Base-by-base conservation (phyloP, 2,888 invertebrate genomes). In the Eupithecia exiguata region DNA sequence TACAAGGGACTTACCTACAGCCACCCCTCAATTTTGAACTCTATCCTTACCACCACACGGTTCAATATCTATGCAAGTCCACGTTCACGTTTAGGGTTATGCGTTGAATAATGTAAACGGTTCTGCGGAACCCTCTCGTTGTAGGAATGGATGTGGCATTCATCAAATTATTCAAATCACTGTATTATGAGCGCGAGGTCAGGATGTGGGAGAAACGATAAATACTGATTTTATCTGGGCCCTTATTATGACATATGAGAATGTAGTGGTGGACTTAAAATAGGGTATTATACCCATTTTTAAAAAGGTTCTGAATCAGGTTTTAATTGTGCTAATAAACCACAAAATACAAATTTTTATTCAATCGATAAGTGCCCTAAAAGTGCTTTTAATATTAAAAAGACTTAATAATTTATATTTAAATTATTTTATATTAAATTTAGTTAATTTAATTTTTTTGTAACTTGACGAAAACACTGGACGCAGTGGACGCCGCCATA, bases 41-140 rank as follows among this genome's bases (percentile, higher is more conserved):
- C 62, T 62, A 62, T 62, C 30, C 7, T 16, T 30, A 62, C 6
- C 35, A 16, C 5, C 35, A 62, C 62, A 65, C 36, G 63, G n/a
- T 65, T n/a, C 40, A 66, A 66, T 66, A 66, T 66, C 21, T 38
- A 65, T 38, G 38, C 21, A 65, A 62, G 30, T 35, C 7, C 30
- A 30, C 3, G 62, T 30, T 30, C 61, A 16, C 16, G 65, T 12
- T 66, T 66, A 40, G 40, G 36, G 40, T 40, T 66, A 38, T 21
- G 25, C 70, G 40, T 75, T 78, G 78, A 78, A 78, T 78, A 78
- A 78, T 78, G 75, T 69, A 77, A 68, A 70, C 53, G 65, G 70
- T 62, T 75, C 76, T 69, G 69, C 65, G 68, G 68, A 76, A 73
- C 74, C 68, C 71, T 72, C 58, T 65, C 53, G 49, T 58, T n/a